These are phyloP conservation scores for Brachyalestes nurse DNA, from an alignment of 2,797 vertebrate species.

Conservation along the genomic window DNA sequence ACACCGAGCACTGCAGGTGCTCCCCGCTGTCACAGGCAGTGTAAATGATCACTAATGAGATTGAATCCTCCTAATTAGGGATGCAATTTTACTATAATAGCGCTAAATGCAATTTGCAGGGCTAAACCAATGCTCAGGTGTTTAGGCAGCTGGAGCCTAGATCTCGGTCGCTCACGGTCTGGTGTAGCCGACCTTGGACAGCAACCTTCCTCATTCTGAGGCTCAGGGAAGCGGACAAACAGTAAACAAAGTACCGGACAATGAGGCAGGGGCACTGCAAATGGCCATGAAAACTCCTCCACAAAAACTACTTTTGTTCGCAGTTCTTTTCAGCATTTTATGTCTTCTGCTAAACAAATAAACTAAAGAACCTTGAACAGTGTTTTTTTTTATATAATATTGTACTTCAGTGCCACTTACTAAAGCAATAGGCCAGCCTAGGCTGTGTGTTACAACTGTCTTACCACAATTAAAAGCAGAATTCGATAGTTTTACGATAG, in stretches of 20 bases:
- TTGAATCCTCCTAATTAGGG: constrained; percentile 67
- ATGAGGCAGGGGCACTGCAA: not conserved
- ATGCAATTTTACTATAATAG: constrained; percentile 66
- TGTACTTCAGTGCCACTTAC: not conserved
- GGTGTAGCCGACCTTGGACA: constrained; percentile 3
- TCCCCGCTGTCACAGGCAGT: constrained; percentile 53
- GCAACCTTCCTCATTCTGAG: constrained; percentile 19
- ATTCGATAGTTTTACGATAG: no score
- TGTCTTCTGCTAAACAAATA: not conserved
- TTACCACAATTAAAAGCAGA: not conserved
- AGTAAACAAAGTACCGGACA: not conserved
- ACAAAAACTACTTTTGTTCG: not conserved
- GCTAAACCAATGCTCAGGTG: constrained; percentile 59
- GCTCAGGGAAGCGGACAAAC: not conserved
- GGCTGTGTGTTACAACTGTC: not conserved
- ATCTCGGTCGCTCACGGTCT: constrained; percentile 17
- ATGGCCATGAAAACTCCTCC: not conserved
- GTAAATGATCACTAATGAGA: constrained; percentile 64
- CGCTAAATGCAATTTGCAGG: constrained; percentile 63
- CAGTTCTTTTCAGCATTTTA: not conserved
- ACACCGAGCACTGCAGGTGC: constrained; percentile 52
- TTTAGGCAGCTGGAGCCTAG: constrained; percentile 37
- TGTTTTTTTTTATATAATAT: not conserved
- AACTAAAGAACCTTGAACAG: not conserved
- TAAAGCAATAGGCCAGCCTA: not conserved